Evolutionary conservation across 2,113 vertebrate species (phyloP).

Genomic region (Oxyruncus cristatus): DNA sequence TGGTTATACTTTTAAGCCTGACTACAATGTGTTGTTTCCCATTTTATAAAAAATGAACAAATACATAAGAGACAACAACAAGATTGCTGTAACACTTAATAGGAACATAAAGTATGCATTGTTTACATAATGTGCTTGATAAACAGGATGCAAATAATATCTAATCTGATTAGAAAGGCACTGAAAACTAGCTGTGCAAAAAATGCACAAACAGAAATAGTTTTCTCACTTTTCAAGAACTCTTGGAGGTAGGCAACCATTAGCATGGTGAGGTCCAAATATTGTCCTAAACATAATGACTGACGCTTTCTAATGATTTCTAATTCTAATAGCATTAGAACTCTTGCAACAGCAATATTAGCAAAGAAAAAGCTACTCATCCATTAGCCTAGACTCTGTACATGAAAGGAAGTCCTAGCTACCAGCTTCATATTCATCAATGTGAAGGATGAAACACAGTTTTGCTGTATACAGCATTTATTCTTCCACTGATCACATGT

Average conservation of each 20-base stretch:
- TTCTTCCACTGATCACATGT: neutral
- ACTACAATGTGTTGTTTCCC: neutral
- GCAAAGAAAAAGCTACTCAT: neutral
- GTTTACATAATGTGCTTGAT: neutral
- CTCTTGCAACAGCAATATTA: neutral
- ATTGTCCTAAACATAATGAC: neutral
- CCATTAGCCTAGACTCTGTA: neutral
- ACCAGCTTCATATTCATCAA: neutral
- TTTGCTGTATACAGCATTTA: neutral
- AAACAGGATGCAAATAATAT: neutral
- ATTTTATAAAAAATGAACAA: neutral
- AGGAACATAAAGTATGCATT: neutral
- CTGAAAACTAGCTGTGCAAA: neutral
- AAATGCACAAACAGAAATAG: neutral
- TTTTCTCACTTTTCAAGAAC: neutral
- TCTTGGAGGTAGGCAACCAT: neutral
- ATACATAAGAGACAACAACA: slow-evolving; percentile 17
- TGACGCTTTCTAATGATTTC: neutral
- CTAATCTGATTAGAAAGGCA: neutral
- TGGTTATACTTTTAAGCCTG: slow-evolving; percentile 28
- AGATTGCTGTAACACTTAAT: neutral
- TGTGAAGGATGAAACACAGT: neutral
- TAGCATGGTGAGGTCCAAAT: neutral
- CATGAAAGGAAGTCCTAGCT: neutral
- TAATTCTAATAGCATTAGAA: neutral